Evolutionary conservation across 2,113 vertebrate species (phyloP).

Genomic region (Danionella cerebrum): DNA sequence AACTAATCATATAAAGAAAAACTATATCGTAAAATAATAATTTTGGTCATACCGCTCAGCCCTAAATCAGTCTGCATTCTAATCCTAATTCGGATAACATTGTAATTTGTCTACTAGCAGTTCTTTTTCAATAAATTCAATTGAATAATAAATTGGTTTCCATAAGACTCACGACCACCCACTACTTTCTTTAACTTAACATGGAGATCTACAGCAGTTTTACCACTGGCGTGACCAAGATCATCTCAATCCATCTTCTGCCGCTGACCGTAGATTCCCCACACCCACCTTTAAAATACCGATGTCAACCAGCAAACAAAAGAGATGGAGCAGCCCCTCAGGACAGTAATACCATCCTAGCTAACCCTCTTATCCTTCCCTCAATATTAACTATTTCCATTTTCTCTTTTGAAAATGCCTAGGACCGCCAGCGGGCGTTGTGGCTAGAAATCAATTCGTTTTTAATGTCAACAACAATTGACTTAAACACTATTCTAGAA

Average conservation of each 20-base stretch:
- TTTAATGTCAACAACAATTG: neutral
- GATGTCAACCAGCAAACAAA: conserved; percentile 23
- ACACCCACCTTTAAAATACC: conserved; percentile 17
- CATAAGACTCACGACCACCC: neutral
- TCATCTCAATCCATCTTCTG: conserved; percentile 1
- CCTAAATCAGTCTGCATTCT: too few relatives aligned
- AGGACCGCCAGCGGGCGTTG: conserved; percentile 6
- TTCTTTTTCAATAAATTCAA: neutral
- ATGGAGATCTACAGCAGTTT: neutral
- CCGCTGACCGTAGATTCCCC: neutral
- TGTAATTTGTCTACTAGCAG: too few relatives aligned
- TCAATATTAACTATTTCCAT: conserved; percentile 1
- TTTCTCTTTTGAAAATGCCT: neutral
- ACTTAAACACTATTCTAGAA: too few relatives aligned
- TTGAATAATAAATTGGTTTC: too few relatives aligned
- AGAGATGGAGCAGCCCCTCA: conserved; percentile 5
- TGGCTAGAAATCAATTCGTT: neutral
- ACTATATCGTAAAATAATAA: too few relatives aligned
- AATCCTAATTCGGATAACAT: too few relatives aligned
- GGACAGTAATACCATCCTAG: conserved; percentile 32
- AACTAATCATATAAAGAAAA: too few relatives aligned
- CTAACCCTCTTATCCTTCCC: conserved; percentile 10
- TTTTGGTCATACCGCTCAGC: too few relatives aligned
- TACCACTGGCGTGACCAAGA: neutral
- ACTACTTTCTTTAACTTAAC: neutral